Evolutionary conservation across 2,797 vertebrate genomes (phyloP).

Genomic region (Characodon lateralis): DNA sequence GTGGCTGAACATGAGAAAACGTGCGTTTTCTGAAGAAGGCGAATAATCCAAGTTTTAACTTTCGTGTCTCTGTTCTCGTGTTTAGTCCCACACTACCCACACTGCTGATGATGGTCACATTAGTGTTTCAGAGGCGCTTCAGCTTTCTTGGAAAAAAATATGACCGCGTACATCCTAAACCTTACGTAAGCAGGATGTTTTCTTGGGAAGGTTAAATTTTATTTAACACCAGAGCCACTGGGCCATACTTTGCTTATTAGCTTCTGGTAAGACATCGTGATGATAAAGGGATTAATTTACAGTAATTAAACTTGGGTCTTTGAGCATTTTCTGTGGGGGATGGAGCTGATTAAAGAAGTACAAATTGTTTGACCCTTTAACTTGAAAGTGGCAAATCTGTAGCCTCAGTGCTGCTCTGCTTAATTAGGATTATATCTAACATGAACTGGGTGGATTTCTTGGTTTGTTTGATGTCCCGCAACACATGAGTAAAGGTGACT

Average conservation of each 20-base stretch:
- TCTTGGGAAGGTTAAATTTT: constrained; percentile 19
- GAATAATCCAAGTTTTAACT: background rate
- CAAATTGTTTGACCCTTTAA: constrained; percentile 29
- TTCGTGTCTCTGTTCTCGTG: constrained; percentile 16
- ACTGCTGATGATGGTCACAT: constrained; percentile 33
- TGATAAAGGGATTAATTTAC: constrained; percentile 51
- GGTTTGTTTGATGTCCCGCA: constrained; percentile 30
- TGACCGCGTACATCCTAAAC: background rate
- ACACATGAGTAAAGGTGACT: constrained; percentile 7
- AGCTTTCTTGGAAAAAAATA: constrained; percentile 36
- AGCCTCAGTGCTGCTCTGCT: constrained; percentile 4
- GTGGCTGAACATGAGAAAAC: background rate
- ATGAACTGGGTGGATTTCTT: constrained; percentile 37
- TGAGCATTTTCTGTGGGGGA: constrained; percentile 7
- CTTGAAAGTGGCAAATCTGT: constrained; percentile 31
- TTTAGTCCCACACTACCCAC: constrained; percentile 17
- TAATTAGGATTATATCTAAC: constrained; percentile 37
- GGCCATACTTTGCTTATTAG: constrained; percentile 40
- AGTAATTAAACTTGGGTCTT: constrained; percentile 18
- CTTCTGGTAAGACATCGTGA: constrained; percentile 33
- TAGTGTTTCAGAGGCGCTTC: constrained; percentile 22
- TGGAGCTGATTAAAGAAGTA: constrained; percentile 10
- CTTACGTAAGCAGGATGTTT: background rate
- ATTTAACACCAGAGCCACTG: constrained; percentile 17
- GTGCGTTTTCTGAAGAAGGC: background rate